Evolutionary conservation across 2,797 vertebrate genomes (phyloP), one percentile per base, ranked within the genome.

Genomic region (Phalanger gymnotis): DNA sequence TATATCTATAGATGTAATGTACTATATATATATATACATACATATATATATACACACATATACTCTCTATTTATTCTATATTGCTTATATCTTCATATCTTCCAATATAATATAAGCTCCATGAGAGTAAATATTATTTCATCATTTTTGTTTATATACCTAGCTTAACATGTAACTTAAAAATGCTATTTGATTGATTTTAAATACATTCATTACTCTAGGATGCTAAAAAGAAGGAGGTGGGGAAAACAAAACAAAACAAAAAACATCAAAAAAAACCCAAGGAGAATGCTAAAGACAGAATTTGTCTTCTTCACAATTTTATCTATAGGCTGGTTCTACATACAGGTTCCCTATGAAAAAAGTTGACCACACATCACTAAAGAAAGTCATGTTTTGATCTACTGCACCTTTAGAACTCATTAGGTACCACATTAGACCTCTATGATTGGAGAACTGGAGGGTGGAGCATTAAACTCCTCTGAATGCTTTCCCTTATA

Each of bases 231-330:
- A 34, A 61, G 4, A 5, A 66, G 31, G 28, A 25, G 34, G 22
- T 54, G n/a, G 40, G 54, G 53, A 53, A 27, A 27, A 57, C 16
- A 81, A 10, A 91, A 87, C 28, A 40, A 53, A 51, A 91, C 90
- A n/a, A 14, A 34, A 11, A 90, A 54, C 14, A 54, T 1, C 54
- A 54, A 54, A 54, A 2, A 0, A 27, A 47, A 3, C n/a, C n/a
- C 87, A 96, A 97, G 25, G 54, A 30, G 55, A 25, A 53, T 10
- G 2, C 91, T 66, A 10, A 95, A 93, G 14, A 93, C 89, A 90
- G 2, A 14, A 66, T 51, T 95, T 47, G 51, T 25, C 34, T 40
- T 93, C 10, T 16, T 92, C 40, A 92, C 9, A 55, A 22, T 73
- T 54, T 54, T 91, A 81, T 19, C 22, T 19, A 92, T 5, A 19